Base-by-base conservation (phyloP, 2,113 vertebrate genomes). In the Brachyistius frenatus region DNA sequence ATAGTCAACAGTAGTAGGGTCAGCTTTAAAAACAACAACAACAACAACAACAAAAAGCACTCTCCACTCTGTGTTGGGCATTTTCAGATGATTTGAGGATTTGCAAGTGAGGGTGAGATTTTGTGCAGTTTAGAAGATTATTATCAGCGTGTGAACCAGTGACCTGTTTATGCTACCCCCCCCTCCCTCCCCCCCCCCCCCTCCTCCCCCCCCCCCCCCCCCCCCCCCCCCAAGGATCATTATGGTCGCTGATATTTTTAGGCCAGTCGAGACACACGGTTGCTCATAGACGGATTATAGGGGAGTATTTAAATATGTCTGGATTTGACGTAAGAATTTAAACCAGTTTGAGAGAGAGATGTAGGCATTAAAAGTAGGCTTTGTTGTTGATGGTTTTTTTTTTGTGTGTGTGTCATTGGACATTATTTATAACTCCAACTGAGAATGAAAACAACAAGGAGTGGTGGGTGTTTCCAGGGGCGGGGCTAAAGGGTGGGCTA, bases 31-130 rank as follows among this genome's bases (percentile, higher is more conserved):
- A 23, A 23, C 23, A 23, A 23, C 23, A 23, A 23, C 23, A 23
- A 23, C 23, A 23, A 23, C 23, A 23, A 23, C 23, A 23, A 23
- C 23, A 23, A 23, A 23, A 60, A 73, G 64, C 74, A 44, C 1
- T 1, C 39, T 32, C 31, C 39, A 3, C 63, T n/a, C 13, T 9
- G 56, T 9, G 56, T 52, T n/a, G 44, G 66, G 64, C 1, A 4
- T 58, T 77, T 84, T 77, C 73, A 80, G 75, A 75, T 69, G 15
- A 82, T 84, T 80, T 72, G 82, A 81, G 79, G 83, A 86, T 89
- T 91, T 90, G 60, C 60, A 83, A 84, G 81, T 47, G 79, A 76
- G 62, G 46, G 33, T 63, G 44, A n/a, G 60, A 74, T 86, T 31
- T 67, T 7, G n/a, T 66, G 58, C 60, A 33, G 66, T 4, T 55